Base-by-base conservation (phyloP, 1,140 invertebrate genomes). In the Semibalanus balanoides region DNA sequence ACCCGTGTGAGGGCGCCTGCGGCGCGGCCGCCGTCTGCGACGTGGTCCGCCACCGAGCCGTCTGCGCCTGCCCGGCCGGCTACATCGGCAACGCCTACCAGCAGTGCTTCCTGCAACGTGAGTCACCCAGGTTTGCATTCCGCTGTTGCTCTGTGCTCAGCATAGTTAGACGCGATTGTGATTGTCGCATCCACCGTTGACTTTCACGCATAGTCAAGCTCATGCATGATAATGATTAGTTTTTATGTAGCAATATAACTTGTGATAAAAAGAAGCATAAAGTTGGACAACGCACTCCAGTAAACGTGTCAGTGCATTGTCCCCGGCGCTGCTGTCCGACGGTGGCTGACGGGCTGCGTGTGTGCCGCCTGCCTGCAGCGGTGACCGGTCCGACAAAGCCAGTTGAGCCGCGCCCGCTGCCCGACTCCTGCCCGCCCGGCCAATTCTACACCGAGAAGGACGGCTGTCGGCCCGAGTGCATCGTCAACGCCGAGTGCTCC, bases 21-120 rank as follows among this genome's bases (percentile, higher is more conserved):
- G 93, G 92, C 76, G 82, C 88, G 75, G 86, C 89, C 81, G 90
- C 93, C 25, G 84, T 88, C 30, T 94, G 93, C 80, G 87, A 90
- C 79, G 88, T 89, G 0, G 86, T 91, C 0, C 92, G 92, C 81
- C 92, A 94, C 81, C 71, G 80, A 79, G 74, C 81, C 27, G 78
- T 81, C 17, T 84, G 83, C 77, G 77, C 79, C 27, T 84, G 83
- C 76, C 79, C 79, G 25, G 82, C 90, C 77, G 91, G 92, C 82
- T 90, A 91, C 82, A 88, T 88, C 76, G 93, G 93, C 74, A 91
- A 94, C 85, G 90, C 93, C 29, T 89, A 92, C 78, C 85, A 90
- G 9, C 85, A 89, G 81, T 95, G 93, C 81, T 88, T 86, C 80
- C 74, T 73, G 31, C 40, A 30, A 29, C 70, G 76, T 69, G 74